Base-by-base conservation (phyloP, 1,140 invertebrate species). In the Drosophila asahinai region DNA sequence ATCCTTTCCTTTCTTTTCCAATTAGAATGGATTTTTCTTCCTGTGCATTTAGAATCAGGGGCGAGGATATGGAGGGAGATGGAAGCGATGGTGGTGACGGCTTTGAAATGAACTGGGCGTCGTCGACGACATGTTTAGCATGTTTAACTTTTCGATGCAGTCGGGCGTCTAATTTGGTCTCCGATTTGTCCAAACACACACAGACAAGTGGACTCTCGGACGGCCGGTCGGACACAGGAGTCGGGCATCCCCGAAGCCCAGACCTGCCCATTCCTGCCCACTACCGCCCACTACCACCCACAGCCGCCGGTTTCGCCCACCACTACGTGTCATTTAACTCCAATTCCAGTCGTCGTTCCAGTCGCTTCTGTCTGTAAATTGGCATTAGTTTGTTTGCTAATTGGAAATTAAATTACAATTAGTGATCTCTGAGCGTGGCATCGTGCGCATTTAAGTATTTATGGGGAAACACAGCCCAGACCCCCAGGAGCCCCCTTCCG, bases 361-460 rank as follows among this genome's bases (percentile, higher is more conserved):
- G 64, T 65, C 70, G 81, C 57, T 83, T 71, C 51, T 71, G 67
- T 80, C 72, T 74, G 78, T 83, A 89, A 89, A 89, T 90, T 89
- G 83, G 83, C 81, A 81, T 92, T 91, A 87, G 90, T 91, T 91
- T 91, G 90, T 92, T 92, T 92, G 86, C 90, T 92, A 92, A 92
- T 92, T 92, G 90, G 90, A 92, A 92, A 92, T 92, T 92, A 92
- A 91, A 92, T 92, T 92, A 91, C 90, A 92, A 92, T 92, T 92
- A 92, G 86, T 91, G 90, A 90, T 90, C 86, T 90, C 79, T 81
- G 80, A 83, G 89, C 80, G 70, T 79, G 61, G 73, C 84, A 77
- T 71, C 74, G 71, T 83, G 81, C 75, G 60, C 79, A 78, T 84
- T 90, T 78, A 80, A 80, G 73, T 81, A 81, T 91, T 91, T 89